A percentile compares a stretch with the other conserved stretches of the same genome.
These are phyloP conservation scores for Drosophila eugracilis DNA, from an alignment of 1,140 invertebrate genomes.

Conservation along the genomic window DNA sequence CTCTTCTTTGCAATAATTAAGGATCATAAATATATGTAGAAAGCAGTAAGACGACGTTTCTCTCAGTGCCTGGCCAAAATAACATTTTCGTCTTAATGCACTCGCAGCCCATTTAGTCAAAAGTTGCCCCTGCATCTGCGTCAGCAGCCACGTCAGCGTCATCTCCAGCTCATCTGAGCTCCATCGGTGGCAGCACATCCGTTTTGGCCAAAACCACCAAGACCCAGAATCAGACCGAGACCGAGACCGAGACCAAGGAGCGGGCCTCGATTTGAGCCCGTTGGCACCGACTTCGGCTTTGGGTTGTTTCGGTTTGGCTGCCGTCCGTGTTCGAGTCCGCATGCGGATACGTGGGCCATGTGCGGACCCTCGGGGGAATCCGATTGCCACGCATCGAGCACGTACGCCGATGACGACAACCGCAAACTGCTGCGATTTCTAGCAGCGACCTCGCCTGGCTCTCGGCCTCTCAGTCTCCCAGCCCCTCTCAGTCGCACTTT, in stretches of 20 bases:
- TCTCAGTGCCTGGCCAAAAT: constrained; percentile 50
- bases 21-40: background rate
- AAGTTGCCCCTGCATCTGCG: constrained; percentile 64
- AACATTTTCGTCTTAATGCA: constrained; percentile 78
- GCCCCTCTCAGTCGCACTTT: background rate
- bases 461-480: too few species aligned
- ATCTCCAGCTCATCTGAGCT: constrained; percentile 1
- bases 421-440: constrained; percentile 64
- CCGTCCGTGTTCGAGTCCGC: constrained; percentile 5
- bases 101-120: constrained; percentile 75
- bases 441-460: constrained; percentile 41
- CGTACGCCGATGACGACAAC: constrained; percentile 71
- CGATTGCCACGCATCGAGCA: constrained; percentile 76
- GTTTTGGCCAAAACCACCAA: constrained; percentile 46
- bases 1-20: too few species aligned
- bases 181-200: constrained; percentile 17
- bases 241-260: constrained; percentile 35
- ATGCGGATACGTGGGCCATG: constrained; percentile 26
- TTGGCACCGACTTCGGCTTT: constrained; percentile 20
- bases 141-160: constrained; percentile 38
- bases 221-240: constrained; percentile 23
- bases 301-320: background rate
- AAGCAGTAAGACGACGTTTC: background rate
- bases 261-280: constrained; percentile 14
- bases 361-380: constrained; percentile 58